Evolutionary conservation across 1,140 invertebrate genomes (phyloP).

Genomic region (Drosophila malerkotliana): DNA sequence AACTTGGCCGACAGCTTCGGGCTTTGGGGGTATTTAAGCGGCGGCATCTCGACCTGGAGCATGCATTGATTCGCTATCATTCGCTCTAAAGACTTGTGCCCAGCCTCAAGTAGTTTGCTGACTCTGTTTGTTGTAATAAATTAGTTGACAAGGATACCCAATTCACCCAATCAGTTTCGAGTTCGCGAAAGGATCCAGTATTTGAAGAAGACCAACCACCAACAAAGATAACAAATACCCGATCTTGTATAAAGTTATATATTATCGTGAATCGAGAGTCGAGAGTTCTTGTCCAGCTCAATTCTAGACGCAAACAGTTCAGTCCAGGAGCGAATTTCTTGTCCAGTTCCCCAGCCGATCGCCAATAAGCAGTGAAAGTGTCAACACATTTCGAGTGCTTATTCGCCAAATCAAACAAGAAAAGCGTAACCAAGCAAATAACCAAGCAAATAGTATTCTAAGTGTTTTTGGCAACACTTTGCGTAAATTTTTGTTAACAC

Average conservation of each 20-base stretch:
- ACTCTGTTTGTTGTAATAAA: conserved; percentile 83
- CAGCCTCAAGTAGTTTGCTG: conserved; percentile 79
- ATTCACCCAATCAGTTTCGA: conserved; percentile 26
- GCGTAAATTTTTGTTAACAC: conserved; percentile 72
- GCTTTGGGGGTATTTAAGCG: conserved; percentile 80
- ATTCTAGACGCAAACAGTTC: conserved; percentile 79
- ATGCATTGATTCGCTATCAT: conserved; percentile 84
- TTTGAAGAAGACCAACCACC: background rate
- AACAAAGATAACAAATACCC: background rate
- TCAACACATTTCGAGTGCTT: conserved; percentile 80
- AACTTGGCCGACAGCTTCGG: conserved; percentile 18
- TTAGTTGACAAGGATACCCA: conserved; percentile 70
- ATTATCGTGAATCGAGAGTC: conserved; percentile 30
- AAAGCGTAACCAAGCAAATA: conserved; percentile 37
- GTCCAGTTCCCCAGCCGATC: conserved; percentile 20
- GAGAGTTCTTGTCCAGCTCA: conserved; percentile 70
- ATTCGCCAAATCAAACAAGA: conserved; percentile 58
- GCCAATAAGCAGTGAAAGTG: conserved; percentile 83
- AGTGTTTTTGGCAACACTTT: conserved; percentile 66
- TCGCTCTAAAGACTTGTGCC: conserved; percentile 83
- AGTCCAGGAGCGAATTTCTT: conserved; percentile 60
- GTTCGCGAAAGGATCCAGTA: conserved; percentile 52
- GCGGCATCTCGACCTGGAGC: conserved; percentile 67
- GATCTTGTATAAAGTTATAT: conserved; percentile 30
- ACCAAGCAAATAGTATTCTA: conserved; percentile 75